phyloP scores from a whole-genome alignment of 2,888 invertebrate species.

The Thymelicus acteon region DNA sequence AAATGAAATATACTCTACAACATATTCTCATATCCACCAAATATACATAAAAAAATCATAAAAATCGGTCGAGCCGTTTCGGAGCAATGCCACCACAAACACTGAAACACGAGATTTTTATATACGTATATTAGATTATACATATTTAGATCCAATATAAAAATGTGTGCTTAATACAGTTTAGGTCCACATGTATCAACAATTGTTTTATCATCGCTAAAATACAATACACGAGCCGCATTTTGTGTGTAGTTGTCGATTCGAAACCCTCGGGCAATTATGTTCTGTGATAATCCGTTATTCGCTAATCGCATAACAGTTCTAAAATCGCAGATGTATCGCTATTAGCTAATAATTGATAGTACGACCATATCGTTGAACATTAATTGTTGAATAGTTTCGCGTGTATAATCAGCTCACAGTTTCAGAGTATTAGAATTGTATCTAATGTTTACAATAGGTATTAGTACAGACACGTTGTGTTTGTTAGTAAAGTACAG shows the following conservation, averaged over 20 bases:
- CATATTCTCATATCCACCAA: too few relatives aligned
- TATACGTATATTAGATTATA: too few relatives aligned
- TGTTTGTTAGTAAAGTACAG: too few relatives aligned
- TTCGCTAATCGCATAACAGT: slow-evolving; percentile 67
- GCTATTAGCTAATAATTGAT: slow-evolving; percentile 35
- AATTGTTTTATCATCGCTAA: slow-evolving; percentile 6
- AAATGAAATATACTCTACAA: too few relatives aligned
- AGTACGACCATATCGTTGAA: slow-evolving; percentile 14
- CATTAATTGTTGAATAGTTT: slow-evolving; percentile 20
- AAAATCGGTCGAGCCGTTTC: too few relatives aligned
- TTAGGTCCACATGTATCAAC: background rate
- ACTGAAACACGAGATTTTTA: too few relatives aligned
- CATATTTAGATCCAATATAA: too few relatives aligned
- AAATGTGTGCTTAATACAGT: background rate
- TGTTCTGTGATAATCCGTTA: slow-evolving; percentile 77
- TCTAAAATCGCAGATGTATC: slow-evolving; percentile 41
- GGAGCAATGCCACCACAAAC: too few relatives aligned
- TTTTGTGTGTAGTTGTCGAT: slow-evolving; percentile 68
- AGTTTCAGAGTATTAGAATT: too few relatives aligned
- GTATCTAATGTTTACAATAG: too few relatives aligned
- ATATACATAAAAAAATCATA: too few relatives aligned
- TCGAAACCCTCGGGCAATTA: slow-evolving; percentile 58
- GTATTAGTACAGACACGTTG: too few relatives aligned
- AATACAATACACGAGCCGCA: slow-evolving; percentile 73
- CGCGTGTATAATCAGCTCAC: slow-evolving; percentile 2